Conservation (phyloP, 2,888 invertebrate genomes). For the Caenorhabditis doughertyi region DNA sequence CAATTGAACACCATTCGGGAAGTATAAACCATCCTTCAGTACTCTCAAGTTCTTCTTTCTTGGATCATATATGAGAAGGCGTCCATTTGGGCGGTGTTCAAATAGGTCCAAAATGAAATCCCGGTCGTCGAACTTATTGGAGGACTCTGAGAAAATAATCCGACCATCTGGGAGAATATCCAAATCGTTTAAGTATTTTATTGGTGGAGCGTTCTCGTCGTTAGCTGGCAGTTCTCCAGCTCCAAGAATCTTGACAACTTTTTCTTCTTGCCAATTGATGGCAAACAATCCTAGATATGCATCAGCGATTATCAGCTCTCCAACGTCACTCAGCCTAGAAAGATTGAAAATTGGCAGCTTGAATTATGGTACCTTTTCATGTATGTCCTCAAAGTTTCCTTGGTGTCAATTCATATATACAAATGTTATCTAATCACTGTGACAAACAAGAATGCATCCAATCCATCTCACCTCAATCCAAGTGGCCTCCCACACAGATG, state of each 20-base stretch:
- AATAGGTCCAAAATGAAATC: conserved; percentile 70
- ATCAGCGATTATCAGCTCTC: conserved; percentile 69
- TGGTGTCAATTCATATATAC: conserved; percentile 15
- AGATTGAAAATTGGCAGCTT: background rate
- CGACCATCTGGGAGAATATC: conserved; percentile 73
- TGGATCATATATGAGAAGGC: conserved; percentile 68
- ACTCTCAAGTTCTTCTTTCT: conserved; percentile 61
- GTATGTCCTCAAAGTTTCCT: too few relatives aligned
- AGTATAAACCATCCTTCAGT: conserved; percentile 66
- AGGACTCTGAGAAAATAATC: conserved; percentile 71
- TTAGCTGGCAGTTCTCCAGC: conserved; percentile 62
- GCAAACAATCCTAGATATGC: conserved; percentile 72
- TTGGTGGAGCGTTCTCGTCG: conserved; percentile 48
- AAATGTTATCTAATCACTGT: conserved; percentile 30
- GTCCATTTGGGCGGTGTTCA: conserved; percentile 75
- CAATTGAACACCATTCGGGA: conserved; percentile 74
- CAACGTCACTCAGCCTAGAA: conserved; percentile 64
- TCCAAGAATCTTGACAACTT: conserved; percentile 62
- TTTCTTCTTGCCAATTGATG: conserved; percentile 68
- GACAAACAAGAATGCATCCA: background rate
- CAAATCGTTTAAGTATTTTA: conserved; percentile 70
- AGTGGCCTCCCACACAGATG: conserved; percentile 72
- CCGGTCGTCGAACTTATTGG: conserved; percentile 70
- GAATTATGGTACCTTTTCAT: too few relatives aligned
- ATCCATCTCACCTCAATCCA: conserved; percentile 62